Evolutionary conservation across 1,140 invertebrate genomes (phyloP).

Genomic region (Portunus trituberculatus): DNA sequence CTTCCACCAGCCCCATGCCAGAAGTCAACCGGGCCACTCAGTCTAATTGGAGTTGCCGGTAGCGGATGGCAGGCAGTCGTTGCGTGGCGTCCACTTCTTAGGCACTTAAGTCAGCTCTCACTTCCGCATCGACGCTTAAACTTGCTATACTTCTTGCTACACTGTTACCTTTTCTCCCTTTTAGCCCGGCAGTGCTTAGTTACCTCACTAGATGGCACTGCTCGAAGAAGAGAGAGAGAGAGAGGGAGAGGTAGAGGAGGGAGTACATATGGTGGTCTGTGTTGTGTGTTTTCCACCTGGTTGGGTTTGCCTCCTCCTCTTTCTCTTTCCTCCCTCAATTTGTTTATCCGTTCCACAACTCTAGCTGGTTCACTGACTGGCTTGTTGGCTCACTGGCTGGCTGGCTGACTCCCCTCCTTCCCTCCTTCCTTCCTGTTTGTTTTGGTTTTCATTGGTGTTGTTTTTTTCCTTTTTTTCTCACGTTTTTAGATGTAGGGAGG

Average conservation of each 20-base stretch:
- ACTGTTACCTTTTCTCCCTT: not conserved
- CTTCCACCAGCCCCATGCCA: not conserved
- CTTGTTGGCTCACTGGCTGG: too few relatives aligned
- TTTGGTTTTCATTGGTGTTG: not conserved
- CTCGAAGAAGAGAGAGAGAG: not conserved
- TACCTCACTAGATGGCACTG: not conserved
- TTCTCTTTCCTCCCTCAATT: slow-evolving; percentile 21
- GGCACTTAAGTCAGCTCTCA: not conserved
- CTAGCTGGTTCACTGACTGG: not conserved
- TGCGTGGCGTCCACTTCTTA: not conserved
- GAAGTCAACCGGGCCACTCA: not conserved
- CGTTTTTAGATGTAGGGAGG: too few relatives aligned
- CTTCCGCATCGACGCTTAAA: not conserved
- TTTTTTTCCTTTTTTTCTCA: not conserved
- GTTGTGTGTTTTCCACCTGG: too few relatives aligned
- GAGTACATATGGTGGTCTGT: too few relatives aligned
- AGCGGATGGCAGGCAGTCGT: not conserved
- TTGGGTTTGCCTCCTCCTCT: not conserved
- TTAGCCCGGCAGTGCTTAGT: not conserved
- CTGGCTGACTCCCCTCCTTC: not conserved
- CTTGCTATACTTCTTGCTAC: not conserved
- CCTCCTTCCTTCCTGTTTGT: not conserved
- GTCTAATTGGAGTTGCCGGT: not conserved
- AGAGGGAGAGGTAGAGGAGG: too few relatives aligned
- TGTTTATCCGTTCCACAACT: not conserved